Evolutionary conservation across 2,797 vertebrate species (phyloP), one percentile per base, ranked within the genome.

Genomic region (Nannoperca australis): DNA sequence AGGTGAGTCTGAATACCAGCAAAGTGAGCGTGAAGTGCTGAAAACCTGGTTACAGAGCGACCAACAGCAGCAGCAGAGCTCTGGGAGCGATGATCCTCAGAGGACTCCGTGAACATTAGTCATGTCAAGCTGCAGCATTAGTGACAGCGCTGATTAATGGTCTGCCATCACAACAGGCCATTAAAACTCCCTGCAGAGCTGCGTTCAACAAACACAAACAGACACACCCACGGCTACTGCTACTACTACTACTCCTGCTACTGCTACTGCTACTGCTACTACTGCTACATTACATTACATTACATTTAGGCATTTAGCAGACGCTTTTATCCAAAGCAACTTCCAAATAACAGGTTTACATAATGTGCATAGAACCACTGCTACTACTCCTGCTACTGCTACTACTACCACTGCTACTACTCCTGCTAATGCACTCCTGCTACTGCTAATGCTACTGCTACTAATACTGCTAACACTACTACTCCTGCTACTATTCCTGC

Each of bases 121-220:
- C 78, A 80, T 14, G 79, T 79, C 45, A 30, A 62, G 24, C 42
- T 24, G 49, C 55, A 66, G 64, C 72, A 11, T 53, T 8, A 14
- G 73, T 83, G 88, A 76, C 70, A 67, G 58, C 20, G 4, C 22
- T 80, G 81, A 91, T 90, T 90, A 73, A 89, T 90, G 82, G 30
- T 56, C 73, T 85, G 83, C 79, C 85, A 88, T 76, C 85, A 85
- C 78, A 79, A 60, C 44, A 73, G 82, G 79, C 83, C 87, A 86
- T 90, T 91, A 91, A 30, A 30, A 14, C 27, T 85, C 81, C 85
- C 87, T 10, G 50, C 71, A 27, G 70, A 70, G 22, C 73, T 40
- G 44, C 60, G 24, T 45, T 73, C 81, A 84, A 60, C 54, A 69
- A 72, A 49, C 73, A 59, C 73, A 59, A 63, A 83, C 72, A 79